Conservation (phyloP, 2,113 vertebrate genomes). For the Psephotus haematonotus region DNA sequence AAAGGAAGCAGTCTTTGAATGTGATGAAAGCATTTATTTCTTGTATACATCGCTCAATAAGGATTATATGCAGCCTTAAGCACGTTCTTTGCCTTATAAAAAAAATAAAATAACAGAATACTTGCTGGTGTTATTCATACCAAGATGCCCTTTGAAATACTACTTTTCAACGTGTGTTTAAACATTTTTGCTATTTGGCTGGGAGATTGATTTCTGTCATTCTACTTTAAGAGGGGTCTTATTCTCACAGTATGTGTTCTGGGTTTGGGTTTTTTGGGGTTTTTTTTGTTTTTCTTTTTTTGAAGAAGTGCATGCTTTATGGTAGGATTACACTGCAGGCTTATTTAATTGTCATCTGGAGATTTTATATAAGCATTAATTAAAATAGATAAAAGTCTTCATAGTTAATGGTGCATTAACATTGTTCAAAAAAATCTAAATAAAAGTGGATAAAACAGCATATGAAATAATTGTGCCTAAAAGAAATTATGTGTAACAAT, state of each 20-base stretch:
- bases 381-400: background rate
- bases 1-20: background rate
- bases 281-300: background rate
- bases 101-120: background rate
- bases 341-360: background rate
- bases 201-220: background rate
- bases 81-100: background rate
- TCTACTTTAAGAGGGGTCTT: background rate
- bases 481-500: background rate
- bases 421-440: background rate
- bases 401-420: background rate
- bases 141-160: background rate
- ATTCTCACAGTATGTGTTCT: background rate
- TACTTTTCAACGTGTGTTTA: background rate
- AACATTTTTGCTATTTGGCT: background rate
- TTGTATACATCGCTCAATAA: background rate
- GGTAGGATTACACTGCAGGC: background rate
- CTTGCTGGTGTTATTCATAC: background rate
- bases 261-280: too few species aligned
- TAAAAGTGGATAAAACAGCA: background rate
- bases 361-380: background rate
- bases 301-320: background rate
- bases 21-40: background rate
- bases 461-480: background rate
- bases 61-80: background rate